Evolutionary conservation across 2,888 invertebrate species (phyloP).

Genomic region (Xanthorhoe designata): DNA sequence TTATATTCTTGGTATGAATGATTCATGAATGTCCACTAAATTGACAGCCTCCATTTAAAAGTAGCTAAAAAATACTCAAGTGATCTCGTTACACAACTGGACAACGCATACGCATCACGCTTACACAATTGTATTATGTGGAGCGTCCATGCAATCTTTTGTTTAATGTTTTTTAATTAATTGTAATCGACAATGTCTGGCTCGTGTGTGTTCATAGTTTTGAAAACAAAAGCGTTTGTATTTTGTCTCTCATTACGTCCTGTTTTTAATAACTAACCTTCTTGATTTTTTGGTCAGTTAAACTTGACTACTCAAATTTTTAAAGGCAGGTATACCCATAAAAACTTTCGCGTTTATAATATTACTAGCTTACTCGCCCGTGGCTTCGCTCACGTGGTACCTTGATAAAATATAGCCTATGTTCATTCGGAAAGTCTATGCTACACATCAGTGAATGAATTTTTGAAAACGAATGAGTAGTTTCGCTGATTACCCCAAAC

Average conservation of each 20-base stretch:
- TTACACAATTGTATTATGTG: constrained; percentile 31
- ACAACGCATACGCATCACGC: constrained; percentile 17
- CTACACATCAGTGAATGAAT: too few relatives aligned
- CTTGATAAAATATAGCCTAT: too few relatives aligned
- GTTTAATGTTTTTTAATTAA: constrained; percentile 34
- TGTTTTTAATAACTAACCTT: neutral
- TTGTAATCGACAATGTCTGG: constrained; percentile 21
- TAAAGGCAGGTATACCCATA: too few relatives aligned
- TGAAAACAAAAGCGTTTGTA: constrained; percentile 7
- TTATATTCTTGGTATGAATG: too few relatives aligned
- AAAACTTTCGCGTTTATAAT: too few relatives aligned
- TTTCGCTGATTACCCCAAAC: too few relatives aligned
- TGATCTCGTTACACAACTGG: constrained; percentile 11
- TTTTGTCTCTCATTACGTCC: constrained; percentile 3
- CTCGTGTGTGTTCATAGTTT: constrained; percentile 15
- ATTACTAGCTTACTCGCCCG: too few relatives aligned
- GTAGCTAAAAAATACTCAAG: neutral
- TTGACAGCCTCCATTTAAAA: neutral
- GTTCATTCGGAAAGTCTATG: too few relatives aligned
- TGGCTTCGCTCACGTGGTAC: too few relatives aligned
- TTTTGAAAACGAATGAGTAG: too few relatives aligned
- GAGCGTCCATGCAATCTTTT: constrained; percentile 26
- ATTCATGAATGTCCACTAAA: neutral
- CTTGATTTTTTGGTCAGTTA: too few relatives aligned
- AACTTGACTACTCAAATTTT: too few relatives aligned